Evolutionary conservation across 2,888 invertebrate genomes (phyloP), one percentile per base, ranked within the genome.

Genomic region (Sphaerophoria taeniata): DNA sequence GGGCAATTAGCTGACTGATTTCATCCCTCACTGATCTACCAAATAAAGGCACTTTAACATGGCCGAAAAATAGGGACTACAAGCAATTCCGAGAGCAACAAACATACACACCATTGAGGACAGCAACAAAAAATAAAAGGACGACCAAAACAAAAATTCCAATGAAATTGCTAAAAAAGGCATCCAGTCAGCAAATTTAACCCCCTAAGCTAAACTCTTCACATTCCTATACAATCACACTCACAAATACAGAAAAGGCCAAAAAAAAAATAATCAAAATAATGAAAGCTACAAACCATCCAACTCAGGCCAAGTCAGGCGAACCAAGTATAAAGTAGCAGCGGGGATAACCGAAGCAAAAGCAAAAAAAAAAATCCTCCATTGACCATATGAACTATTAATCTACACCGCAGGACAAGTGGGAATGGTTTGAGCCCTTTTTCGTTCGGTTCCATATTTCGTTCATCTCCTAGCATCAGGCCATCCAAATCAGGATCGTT

Each of bases 1-100:
- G 84, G 85, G 81, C 85, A 85, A 85, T 85, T 85, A 85, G 85
- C 81, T 85, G 85, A 81, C 85, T 85, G 85, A 80, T 85, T 81
- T 85, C 81, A 81, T 85, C 81, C 85, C 81, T 81, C 77, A 81
- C 81, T 85, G 85, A 73, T 73, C 80, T 77, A 81, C 73, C 81
- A 80, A 84, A 84, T 85, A 85, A 81, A 81, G 81, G 76, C 81
- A 81, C 85, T 81, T 81, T 76, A 81, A 85, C 84, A 76, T 81
- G 69, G 33, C 63, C 61, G 36, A 55, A 55, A 75, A 33, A 47
- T 56, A 51, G 47, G 31, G 14, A 55, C 43, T 47, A 33, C 33
- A 24, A 61, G 39, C 16, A 43, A 49, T 39, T 7, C 6, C 39
- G 24, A 24, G 24, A 24, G 24, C 39, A 39, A 55, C 31, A 4